phyloP scores from a whole-genome alignment of 2,797 vertebrate genomes.

The Alosa sapidissima region DNA sequence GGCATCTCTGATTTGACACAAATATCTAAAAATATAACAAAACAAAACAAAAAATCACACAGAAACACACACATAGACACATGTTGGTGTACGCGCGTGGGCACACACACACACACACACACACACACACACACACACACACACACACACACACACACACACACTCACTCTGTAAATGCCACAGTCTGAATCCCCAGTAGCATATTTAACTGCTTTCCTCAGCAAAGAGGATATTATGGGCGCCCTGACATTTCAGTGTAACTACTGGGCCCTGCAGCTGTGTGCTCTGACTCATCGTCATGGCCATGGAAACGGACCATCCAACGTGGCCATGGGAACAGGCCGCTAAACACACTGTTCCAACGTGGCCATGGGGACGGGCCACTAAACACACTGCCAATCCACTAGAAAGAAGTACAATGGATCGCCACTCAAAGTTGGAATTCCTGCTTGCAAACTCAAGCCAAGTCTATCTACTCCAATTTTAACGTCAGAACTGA shows the following conservation, averaged over 20 bases:
- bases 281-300: too few species aligned
- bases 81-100: background rate
- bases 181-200: background rate
- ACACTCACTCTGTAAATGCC: background rate
- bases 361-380: too few species aligned
- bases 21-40: background rate
- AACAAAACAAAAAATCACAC: background rate
- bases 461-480: too few species aligned
- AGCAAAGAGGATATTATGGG: constrained; percentile 7
- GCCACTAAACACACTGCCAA: too few species aligned
- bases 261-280: background rate
- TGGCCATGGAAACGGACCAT: too few species aligned
- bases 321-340: too few species aligned
- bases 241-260: background rate
- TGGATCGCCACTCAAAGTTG: too few species aligned
- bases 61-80: constrained; percentile 17
- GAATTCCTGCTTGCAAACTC: too few species aligned
- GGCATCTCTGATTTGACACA: too few species aligned
- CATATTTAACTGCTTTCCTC: constrained; percentile 7
- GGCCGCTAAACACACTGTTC: too few species aligned
- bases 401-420: too few species aligned
- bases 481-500: too few species aligned
- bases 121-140: background rate
- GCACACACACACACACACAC: background rate
- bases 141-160: background rate